These are phyloP conservation scores for Eptatretus burgeri DNA, from an alignment of 2,113 vertebrate genomes.

Conservation along the genomic window DNA sequence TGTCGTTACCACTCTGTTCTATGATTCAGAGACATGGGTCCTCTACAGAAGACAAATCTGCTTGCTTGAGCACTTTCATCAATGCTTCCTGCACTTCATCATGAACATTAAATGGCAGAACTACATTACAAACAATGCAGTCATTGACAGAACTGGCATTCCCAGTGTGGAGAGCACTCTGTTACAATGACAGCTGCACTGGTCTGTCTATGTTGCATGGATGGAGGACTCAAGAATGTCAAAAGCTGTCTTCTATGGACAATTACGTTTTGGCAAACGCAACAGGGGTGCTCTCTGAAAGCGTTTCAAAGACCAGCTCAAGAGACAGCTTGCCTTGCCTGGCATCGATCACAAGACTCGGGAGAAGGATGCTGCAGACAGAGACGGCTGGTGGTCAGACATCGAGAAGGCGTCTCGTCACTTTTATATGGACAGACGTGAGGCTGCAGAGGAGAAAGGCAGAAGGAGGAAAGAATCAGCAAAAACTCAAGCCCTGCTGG, in stretches of 20 bases:
- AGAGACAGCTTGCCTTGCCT: too few relatives aligned
- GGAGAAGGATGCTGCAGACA: too few relatives aligned
- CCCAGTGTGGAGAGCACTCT: too few relatives aligned
- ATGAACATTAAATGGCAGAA: not conserved
- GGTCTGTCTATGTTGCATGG: not conserved
- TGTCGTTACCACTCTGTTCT: not conserved
- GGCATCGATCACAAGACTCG: too few relatives aligned
- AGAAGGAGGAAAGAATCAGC: not conserved
- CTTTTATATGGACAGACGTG: not conserved
- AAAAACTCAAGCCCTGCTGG: not conserved
- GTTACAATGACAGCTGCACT: not conserved
- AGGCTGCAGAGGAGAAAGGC: not conserved
- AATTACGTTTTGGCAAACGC: not conserved
- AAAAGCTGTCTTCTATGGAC: too few relatives aligned
- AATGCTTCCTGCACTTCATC: not conserved
- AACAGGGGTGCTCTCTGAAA: not conserved
- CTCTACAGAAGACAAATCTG: too few relatives aligned
- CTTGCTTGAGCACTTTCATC: not conserved
- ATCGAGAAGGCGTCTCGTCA: not conserved
- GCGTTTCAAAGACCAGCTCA: conserved; percentile 1
- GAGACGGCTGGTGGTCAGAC: not conserved
- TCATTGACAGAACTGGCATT: not conserved
- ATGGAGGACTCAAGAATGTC: too few relatives aligned
- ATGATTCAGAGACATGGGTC: not conserved
- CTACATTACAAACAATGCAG: not conserved